Evolutionary conservation across 2,888 invertebrate species (phyloP), one percentile per base, ranked within the genome.

Genomic region (Colostygia pectinataria): DNA sequence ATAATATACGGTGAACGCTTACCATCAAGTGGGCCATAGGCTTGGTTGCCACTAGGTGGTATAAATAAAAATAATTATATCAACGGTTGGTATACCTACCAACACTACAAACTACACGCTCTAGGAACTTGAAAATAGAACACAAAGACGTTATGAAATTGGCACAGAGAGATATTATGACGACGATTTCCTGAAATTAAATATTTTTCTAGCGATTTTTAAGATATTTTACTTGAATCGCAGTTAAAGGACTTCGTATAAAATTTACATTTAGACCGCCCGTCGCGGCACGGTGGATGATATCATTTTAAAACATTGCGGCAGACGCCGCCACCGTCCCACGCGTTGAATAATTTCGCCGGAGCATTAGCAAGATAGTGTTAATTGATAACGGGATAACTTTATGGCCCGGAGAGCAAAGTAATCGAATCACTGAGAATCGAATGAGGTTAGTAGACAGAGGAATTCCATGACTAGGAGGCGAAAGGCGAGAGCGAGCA

Each of bases 221-320:
- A 28, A 28, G 34, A 50, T 54, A 50, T 50, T 44, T 44, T 53
- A 40, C 49, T 42, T 52, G 28, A 37, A 31, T 28, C 41, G 14
- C 37, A 41, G 29, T 38, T 43, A 40, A 36, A 37, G 50, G 54
- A 50, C 53, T 53, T 55, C 55, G 59, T 69, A 66, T 66, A 65
- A 65, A 63, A 71, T 71, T 69, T 65, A 66, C 71, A 67, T 71
- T 66, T 58, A 59, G 57, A 58, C 56, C 59, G 48, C 43, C 55
- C 62, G 40, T 47, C 59, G 55, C 47, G 55, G 55, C 55, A 59
- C 53, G 65, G 50, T 59, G 66, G 67, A 69, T 32, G 18, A 32
- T 34, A 23, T 8, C 32, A 45, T 20, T 27, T 32, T 69, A 65
- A 70, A 72, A 70, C 67, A 71, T 62, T 55, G 54, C 57, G 46